Percentiles rank a stretch among this genome's conserved stretches.
These are phyloP conservation scores for Aurelia aurita DNA, from an alignment of 30 jellyfish, hydroid and myxozoan species.

Conservation along the genomic window DNA sequence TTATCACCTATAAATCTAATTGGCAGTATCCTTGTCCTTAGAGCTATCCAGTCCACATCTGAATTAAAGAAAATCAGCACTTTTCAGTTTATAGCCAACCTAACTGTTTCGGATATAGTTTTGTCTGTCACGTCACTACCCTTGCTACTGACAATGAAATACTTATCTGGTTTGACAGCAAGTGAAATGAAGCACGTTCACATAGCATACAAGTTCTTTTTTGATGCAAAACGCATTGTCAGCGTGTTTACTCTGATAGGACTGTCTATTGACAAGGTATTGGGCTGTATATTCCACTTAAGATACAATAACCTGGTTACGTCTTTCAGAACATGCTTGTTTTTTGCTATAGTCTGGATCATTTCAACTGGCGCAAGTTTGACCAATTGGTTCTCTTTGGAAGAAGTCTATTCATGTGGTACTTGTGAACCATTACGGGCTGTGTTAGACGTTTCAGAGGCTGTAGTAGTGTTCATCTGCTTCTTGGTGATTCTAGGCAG, in stretches of 20 bases:
- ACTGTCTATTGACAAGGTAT: conserved; percentile 63
- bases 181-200: not conserved
- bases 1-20: conserved; percentile 43
- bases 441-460: conserved; percentile 28
- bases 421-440: conserved; percentile 42
- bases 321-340: not conserved
- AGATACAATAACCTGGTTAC: conserved; percentile 32
- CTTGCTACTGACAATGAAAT: conserved; percentile 5
- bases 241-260: conserved; percentile 56
- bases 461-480: conserved; percentile 18
- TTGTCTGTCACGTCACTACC: conserved; percentile 42
- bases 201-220: conserved; percentile 7
- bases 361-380: conserved; percentile 27
- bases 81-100: conserved; percentile 67
- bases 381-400: conserved; percentile 31
- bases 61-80: conserved; percentile 61
- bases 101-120: conserved; percentile 32
- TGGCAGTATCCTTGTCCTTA: conserved; percentile 49
- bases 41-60: conserved; percentile 35
- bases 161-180: conserved; percentile 9
- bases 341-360: conserved; percentile 37
- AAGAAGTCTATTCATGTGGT: not conserved
- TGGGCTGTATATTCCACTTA: conserved; percentile 68
- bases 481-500: conserved; percentile 48
- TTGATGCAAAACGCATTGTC: conserved; percentile 24